phyloP scores from a whole-genome alignment of 2,113 vertebrate species.

The Thymallus thymallus region DNA sequence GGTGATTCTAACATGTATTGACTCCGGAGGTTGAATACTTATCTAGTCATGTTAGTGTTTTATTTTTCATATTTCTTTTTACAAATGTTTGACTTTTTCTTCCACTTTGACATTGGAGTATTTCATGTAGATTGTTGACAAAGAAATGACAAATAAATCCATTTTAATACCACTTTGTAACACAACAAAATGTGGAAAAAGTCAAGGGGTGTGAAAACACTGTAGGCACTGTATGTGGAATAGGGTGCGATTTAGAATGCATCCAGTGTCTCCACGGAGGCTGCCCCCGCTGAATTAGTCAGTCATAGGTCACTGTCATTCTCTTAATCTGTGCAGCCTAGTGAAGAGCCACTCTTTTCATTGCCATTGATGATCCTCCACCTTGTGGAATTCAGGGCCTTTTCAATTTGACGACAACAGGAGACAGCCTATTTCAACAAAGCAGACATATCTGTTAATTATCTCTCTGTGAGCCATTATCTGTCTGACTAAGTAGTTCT shows the following conservation, averaged over 20 bases:
- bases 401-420: conserved; percentile 52
- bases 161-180: too few relatives aligned
- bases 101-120: too few relatives aligned
- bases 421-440: conserved; percentile 43
- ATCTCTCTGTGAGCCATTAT: conserved; percentile 44
- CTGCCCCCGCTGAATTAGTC: conserved; percentile 66
- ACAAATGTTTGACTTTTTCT: too few relatives aligned
- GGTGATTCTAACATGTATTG: too few relatives aligned
- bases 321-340: conserved; percentile 69
- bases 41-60: too few relatives aligned
- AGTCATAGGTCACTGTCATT: conserved; percentile 69
- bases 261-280: conserved; percentile 65
- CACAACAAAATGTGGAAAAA: too few relatives aligned
- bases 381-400: conserved; percentile 51
- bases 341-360: conserved; percentile 65
- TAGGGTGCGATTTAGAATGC: conserved; percentile 34
- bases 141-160: too few relatives aligned
- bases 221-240: too few relatives aligned
- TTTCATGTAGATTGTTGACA: too few relatives aligned
- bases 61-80: too few relatives aligned
- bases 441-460: conserved; percentile 61
- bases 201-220: too few relatives aligned
- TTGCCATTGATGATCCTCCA: conserved; percentile 62
- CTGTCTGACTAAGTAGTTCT: conserved; percentile 64
- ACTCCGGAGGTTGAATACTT: too few relatives aligned